A percentile compares a stretch with the other conserved stretches of the same genome.
Evolutionary conservation across 1,140 invertebrate species (phyloP).

Genomic region (Notospermus geniculatus): DNA sequence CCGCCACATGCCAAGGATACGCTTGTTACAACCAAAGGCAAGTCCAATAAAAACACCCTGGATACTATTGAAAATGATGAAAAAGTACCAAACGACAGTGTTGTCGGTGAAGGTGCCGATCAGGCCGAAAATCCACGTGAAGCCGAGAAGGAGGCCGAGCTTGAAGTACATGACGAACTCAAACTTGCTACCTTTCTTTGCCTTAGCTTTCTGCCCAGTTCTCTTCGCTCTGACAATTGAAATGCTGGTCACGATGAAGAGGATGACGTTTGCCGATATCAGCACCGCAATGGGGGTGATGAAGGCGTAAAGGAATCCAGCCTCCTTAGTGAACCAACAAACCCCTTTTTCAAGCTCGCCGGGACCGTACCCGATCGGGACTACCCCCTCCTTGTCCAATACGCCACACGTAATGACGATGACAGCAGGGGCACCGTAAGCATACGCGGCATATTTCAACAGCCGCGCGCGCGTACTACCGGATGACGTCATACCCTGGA

Average conservation of each 20-base stretch:
- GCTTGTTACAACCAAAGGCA: constrained; percentile 22
- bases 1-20: too few relatives aligned
- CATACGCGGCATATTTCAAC: background rate
- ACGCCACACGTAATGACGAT: background rate
- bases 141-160: constrained; percentile 57
- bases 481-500: too few relatives aligned
- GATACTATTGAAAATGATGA: constrained; percentile 54
- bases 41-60: constrained; percentile 45
- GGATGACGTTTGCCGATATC: constrained; percentile 58
- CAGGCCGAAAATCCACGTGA: constrained; percentile 59
- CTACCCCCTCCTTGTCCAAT: constrained; percentile 35
- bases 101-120: constrained; percentile 42
- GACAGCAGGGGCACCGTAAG: background rate
- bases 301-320: constrained; percentile 61
- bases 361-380: constrained; percentile 58
- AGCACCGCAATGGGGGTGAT: constrained; percentile 58
- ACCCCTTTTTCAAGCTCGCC: constrained; percentile 48
- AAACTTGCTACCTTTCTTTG: constrained; percentile 18
- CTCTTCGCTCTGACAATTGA: constrained; percentile 19
- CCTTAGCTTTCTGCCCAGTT: constrained; percentile 24
- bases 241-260: constrained; percentile 58
- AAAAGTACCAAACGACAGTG: constrained; percentile 42
- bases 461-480: background rate
- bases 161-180: constrained; percentile 58
- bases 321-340: constrained; percentile 38